These are phyloP conservation scores for Coregonus clupeaformis DNA, from an alignment of 2,113 vertebrate species.

Conservation along the genomic window DNA sequence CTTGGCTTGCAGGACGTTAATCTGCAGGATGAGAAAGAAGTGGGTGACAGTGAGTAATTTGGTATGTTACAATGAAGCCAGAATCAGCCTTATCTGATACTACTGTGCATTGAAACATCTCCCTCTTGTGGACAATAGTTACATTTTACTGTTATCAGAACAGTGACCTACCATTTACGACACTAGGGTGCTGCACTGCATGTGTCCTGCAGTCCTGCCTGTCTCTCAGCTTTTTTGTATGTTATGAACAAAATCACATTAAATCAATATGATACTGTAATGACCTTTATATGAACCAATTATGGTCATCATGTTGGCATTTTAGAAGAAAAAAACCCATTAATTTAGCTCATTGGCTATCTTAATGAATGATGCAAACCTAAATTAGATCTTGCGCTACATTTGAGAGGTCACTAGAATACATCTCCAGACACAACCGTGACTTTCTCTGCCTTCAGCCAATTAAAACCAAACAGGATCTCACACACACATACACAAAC, in stretches of 20 bases:
- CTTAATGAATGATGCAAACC: constrained; percentile 25
- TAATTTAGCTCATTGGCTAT: background rate
- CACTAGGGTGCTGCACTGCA: no score
- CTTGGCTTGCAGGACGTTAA: constrained; percentile 96
- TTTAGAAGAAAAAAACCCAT: background rate
- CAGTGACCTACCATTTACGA: no score
- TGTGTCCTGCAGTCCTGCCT: no score
- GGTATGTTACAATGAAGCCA: background rate
- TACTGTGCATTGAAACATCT: background rate
- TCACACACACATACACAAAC: background rate
- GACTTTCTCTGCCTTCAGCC: constrained; percentile 43
- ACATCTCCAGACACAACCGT: constrained; percentile 3
- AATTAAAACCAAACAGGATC: constrained; percentile 30
- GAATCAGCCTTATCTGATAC: background rate
- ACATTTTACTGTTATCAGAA: background rate
- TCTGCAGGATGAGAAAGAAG: constrained; percentile 68
- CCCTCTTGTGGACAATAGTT: constrained; percentile 40
- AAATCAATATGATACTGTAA: background rate
- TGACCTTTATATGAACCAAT: background rate
- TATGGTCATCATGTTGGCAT: background rate
- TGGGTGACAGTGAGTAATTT: background rate
- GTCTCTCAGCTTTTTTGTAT: no score
- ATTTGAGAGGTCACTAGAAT: constrained; percentile 40
- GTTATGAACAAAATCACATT: background rate
- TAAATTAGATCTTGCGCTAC: constrained; percentile 40